Base-by-base conservation (phyloP, 1,140 invertebrate genomes). In the Trissolcus basalis region DNA sequence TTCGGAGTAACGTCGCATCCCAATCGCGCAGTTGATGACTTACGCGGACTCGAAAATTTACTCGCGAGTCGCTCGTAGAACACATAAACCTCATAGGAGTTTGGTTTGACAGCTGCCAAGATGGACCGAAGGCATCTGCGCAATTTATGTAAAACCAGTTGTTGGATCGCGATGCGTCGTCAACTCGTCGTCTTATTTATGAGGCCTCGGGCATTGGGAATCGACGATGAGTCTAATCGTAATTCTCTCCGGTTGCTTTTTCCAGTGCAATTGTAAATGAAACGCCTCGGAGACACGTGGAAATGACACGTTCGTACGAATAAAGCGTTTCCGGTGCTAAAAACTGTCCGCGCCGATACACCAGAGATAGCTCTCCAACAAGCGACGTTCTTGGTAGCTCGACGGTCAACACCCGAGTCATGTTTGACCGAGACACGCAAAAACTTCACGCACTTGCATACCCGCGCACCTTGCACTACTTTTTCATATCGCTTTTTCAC, bases 1-100 rank as follows among this genome's bases (percentile, higher is more conserved):
- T 82, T 83, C 80, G 82, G 79, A 78, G 77, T 72, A 79, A 81
- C 79, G 73, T 80, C 69, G 69, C 58, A 55, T 63, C 68, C 59
- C 45, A 79, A 64, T 79, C 77, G 74, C 53, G 59, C 16, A 15
- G 36, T 56, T 50, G 50, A 69, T 69, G 65, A 69, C 65, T 60
- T 60, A 60, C 41, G 65, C 55, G 49, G 56, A 69, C 59, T 60
- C 55, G 19, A 27, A 60, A 69, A 69, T 69, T 69, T 47, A 60
- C 55, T 48, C 50, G 10, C 35, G 15, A 70, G 55, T 61, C 49
- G 56, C 56, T 33, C 49, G 65, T 48, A 60, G 60, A n/a, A 47
- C 55, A 27, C 65, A 55, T 70, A 70, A 70, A 70, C 33, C 50
- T 61, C 58, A 61, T 60, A 59, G 36, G 33, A 16, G 49, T 44